Evolutionary conservation across 2,888 invertebrate species (phyloP).

Genomic region (Spatulosminthurus flaviceps): DNA sequence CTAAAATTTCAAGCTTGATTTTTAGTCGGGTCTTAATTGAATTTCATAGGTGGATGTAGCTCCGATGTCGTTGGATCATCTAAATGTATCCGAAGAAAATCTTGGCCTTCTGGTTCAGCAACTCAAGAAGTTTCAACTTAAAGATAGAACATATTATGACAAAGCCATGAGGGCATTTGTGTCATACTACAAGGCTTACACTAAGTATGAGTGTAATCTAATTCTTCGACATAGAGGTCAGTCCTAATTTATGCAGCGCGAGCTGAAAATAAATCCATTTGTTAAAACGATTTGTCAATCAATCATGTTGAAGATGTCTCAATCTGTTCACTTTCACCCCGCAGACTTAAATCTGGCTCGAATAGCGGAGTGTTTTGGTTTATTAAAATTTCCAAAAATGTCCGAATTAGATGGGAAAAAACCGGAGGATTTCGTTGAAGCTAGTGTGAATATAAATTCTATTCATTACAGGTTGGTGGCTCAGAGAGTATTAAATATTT

Average conservation of each 20-base stretch:
- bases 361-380: slow-evolving; percentile 87
- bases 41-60: slow-evolving; percentile 65
- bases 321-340: no score
- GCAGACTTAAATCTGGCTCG: slow-evolving; percentile 85
- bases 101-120: slow-evolving; percentile 38
- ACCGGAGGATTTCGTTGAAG: slow-evolving; percentile 69
- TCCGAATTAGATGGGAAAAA: slow-evolving; percentile 84
- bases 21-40: slow-evolving; percentile 21
- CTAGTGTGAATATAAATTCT: slow-evolving; percentile 77
- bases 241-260: not conserved
- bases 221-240: slow-evolving; percentile 78
- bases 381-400: slow-evolving; percentile 92
- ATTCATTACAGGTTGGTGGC: slow-evolving; percentile 74
- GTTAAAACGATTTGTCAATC: no score
- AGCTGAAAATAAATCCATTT: not conserved
- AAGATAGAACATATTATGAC: slow-evolving; percentile 83
- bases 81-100: slow-evolving; percentile 36
- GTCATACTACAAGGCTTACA: slow-evolving; percentile 91
- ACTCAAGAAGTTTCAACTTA: slow-evolving; percentile 73
- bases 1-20: no score
- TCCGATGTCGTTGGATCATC: slow-evolving; percentile 59
- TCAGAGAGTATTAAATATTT: not conserved
- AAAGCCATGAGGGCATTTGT: slow-evolving; percentile 93
- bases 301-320: no score
- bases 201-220: slow-evolving; percentile 93